phyloP scores from a whole-genome alignment of 2,888 invertebrate species.

The Omphaloscelis lunosa region DNA sequence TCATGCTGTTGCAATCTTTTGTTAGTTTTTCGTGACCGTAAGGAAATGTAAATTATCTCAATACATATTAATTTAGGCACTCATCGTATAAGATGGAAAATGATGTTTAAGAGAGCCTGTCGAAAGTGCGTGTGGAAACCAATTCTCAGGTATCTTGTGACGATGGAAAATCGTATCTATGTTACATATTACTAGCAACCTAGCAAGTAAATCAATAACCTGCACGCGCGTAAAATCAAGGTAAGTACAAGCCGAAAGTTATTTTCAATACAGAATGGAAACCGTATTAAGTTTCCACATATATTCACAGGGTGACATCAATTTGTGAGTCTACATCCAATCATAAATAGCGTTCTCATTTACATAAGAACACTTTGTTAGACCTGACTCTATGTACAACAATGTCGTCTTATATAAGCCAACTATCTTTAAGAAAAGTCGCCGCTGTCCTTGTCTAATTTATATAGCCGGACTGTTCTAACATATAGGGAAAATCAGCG shows the following conservation, averaged over 20 bases:
- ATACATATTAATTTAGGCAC: no score
- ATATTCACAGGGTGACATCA: constrained; percentile 81
- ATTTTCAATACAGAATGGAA: constrained; percentile 60
- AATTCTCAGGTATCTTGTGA: not conserved
- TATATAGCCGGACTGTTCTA: constrained; percentile 77
- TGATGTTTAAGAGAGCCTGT: no score
- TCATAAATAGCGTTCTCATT: constrained; percentile 88
- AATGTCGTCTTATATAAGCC: constrained; percentile 85
- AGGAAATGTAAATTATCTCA: no score
- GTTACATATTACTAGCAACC: constrained; percentile 19
- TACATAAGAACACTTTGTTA: constrained; percentile 87
- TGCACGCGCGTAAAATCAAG: constrained; percentile 56
- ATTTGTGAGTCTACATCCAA: constrained; percentile 79
- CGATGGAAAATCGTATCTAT: not conserved
- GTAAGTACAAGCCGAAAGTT: constrained; percentile 47
- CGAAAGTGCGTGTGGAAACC: no score
- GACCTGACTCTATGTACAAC: constrained; percentile 83
- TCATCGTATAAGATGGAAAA: no score
- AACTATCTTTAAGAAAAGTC: constrained; percentile 90
- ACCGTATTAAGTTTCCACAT: constrained; percentile 80
- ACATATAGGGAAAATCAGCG: constrained; percentile 79
- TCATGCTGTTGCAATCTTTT: not conserved
- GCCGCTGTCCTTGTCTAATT: constrained; percentile 82
- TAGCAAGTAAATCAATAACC: constrained; percentile 54
- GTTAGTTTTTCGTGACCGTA: not conserved